A percentile compares a stretch with the other conserved stretches of the same genome.
These are phyloP conservation scores for Asbolus verrucosus DNA, from an alignment of 1,140 invertebrate species.

Conservation along the genomic window DNA sequence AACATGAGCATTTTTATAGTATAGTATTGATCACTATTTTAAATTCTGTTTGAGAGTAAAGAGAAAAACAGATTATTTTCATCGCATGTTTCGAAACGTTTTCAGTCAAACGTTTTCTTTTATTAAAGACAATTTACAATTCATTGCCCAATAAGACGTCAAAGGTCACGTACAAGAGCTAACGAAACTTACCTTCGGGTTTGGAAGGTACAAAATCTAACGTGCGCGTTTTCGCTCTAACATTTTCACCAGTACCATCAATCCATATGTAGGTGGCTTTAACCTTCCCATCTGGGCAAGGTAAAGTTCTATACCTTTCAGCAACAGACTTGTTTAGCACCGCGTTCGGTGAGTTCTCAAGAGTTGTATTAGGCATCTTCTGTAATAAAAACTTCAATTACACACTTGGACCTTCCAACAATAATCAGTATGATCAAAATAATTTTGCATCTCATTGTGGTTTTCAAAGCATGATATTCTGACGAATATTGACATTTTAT, in stretches of 20 bases:
- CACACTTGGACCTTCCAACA: too few relatives aligned
- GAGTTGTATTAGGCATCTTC: conserved; percentile 67
- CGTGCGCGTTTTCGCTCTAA: conserved; percentile 91
- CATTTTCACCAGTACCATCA: conserved; percentile 90
- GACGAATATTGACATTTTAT: too few relatives aligned
- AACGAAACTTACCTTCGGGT: conserved; percentile 70
- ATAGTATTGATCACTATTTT: too few relatives aligned
- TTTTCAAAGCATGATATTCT: too few relatives aligned
- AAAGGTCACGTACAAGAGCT: conserved; percentile 10
- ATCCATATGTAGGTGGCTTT: conserved; percentile 96
- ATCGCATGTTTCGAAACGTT: too few relatives aligned
- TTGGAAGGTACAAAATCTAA: conserved; percentile 81
- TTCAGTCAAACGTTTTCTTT: too few relatives aligned
- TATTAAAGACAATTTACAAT: too few relatives aligned
- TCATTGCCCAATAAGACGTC: background rate
- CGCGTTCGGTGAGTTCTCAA: conserved; percentile 77
- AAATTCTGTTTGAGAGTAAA: too few relatives aligned
- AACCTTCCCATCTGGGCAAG: conserved; percentile 80
- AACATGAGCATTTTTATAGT: too few relatives aligned
- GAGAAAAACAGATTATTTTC: too few relatives aligned
- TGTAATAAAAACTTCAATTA: conserved; percentile 40
- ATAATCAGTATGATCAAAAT: too few relatives aligned
- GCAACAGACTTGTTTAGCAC: conserved; percentile 81
- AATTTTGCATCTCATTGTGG: too few relatives aligned
- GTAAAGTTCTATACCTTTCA: conserved; percentile 79